Evolutionary conservation across 2,797 vertebrate genomes (phyloP), one percentile per base, ranked within the genome.

Genomic region (Rhynchotus rufescens): DNA sequence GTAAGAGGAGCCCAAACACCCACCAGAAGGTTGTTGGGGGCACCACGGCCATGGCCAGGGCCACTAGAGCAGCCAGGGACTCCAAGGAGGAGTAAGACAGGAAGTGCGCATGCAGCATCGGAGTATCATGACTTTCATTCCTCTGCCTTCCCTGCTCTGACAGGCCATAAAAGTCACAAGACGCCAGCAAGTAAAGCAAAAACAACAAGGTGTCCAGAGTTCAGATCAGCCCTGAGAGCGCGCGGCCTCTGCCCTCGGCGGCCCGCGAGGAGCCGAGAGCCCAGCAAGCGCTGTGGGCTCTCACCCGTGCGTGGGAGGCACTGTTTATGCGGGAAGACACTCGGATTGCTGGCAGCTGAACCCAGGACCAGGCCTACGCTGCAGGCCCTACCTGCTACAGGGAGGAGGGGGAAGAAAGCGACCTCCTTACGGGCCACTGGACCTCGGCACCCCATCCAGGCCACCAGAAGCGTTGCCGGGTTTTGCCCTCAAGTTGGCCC

Each of bases 101-200:
- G 72, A 68, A 89, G 64, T 1, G 1, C 68, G 64, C 1, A 1
- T 72, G 65, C 57, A 5, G 61, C 32, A 6, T 4, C 47, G 72
- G 61, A 42, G 76, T 57, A 49, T 61, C 52, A 60, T 15, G 52
- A 64, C 52, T 89, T 42, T 40, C 56, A 9, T 32, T 36, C 90
- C 69, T 71, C 65, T 49, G 89, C 76, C 69, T 89, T 73, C 66
- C 44, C 62, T 65, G 89, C 59, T 4, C 47, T 90, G 90, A 93
- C 89, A 89, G 87, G 81, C 90, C 91, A 69, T 64, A 61, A 80
- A 94, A 95, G 92, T 95, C 95, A 94, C 80, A 76, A 89, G 89
- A 87, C 20, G 2, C 34, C 57, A 36, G 76, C 57, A 61, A 81
- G 72, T 57, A 30, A 56, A 64, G 59, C 47, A 45, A 44, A 57